A percentile compares a stretch with the other conserved stretches of the same genome.
Conservation (phyloP, 2,113 vertebrate genomes). For the Nettapus auritus region DNA sequence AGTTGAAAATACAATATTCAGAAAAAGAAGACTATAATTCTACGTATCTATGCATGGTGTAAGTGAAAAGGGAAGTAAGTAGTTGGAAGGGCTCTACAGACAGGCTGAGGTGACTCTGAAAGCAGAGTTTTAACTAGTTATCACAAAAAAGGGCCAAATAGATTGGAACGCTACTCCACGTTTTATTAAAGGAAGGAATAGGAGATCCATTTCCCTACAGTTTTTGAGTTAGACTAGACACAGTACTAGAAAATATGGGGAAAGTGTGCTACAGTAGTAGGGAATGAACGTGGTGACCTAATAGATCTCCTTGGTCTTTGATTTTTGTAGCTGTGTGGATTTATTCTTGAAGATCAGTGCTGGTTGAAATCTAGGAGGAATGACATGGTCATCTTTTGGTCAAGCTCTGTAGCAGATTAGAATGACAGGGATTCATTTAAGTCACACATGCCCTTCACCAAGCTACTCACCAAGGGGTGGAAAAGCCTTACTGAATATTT, state of each 20-base stretch:
- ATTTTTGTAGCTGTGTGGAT: background rate
- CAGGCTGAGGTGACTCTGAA: background rate
- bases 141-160: background rate
- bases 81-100: background rate
- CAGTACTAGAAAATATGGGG: background rate
- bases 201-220: background rate
- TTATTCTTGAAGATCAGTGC: background rate
- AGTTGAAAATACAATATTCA: background rate
- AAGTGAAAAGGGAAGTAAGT: background rate
- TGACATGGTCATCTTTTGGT: background rate
- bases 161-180: background rate
- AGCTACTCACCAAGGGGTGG: background rate
- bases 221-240: background rate
- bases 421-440: background rate
- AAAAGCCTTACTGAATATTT: background rate
- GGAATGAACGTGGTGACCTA: background rate
- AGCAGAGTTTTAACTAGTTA: background rate
- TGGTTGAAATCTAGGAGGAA: background rate
- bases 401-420: background rate
- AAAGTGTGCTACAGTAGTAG: background rate
- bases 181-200: background rate
- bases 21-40: background rate
- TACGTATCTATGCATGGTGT: background rate
- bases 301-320: background rate
- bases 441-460: background rate